Evolutionary conservation across 2,797 vertebrate genomes (phyloP).

Genomic region (Galagoides demidoff): DNA sequence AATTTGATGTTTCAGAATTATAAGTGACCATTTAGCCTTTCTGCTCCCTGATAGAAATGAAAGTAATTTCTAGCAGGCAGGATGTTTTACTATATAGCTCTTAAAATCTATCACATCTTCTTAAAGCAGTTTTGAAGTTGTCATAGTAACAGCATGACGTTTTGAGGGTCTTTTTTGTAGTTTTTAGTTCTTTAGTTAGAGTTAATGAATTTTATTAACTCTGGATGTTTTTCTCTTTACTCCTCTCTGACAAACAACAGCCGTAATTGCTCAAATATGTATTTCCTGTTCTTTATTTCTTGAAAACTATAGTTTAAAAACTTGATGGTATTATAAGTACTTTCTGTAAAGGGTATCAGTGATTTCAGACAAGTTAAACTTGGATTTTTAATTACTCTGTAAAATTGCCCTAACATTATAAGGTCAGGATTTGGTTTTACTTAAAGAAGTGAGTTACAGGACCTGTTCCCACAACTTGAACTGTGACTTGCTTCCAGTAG

Average conservation of each 20-base stretch:
- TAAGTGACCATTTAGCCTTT: not conserved
- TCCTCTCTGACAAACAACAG: slow-evolving; percentile 7
- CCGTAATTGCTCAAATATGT: not conserved
- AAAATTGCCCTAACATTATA: not conserved
- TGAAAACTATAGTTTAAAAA: not conserved
- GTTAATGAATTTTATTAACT: slow-evolving; percentile 64
- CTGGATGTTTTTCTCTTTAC: slow-evolving; percentile 14
- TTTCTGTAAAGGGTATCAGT: not conserved
- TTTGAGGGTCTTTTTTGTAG: slow-evolving; percentile 45
- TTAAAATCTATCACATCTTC: slow-evolving; percentile 47
- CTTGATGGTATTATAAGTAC: slow-evolving; percentile 13
- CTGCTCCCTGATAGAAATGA: slow-evolving; percentile 15
- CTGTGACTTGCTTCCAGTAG: not conserved
- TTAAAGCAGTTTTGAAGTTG: slow-evolving; percentile 55
- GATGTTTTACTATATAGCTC: slow-evolving; percentile 44
- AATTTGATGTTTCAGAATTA: slow-evolving; percentile 43
- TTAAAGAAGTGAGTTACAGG: not conserved
- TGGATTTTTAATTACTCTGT: slow-evolving; percentile 23
- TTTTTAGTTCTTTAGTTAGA: slow-evolving; percentile 32
- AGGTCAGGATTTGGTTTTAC: slow-evolving; percentile 26
- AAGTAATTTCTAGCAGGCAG: slow-evolving; percentile 37
- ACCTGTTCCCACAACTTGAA: not conserved
- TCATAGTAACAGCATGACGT: slow-evolving; percentile 57
- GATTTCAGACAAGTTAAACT: not conserved
- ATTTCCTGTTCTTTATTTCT: not conserved